Percentiles rank a stretch among this genome's conserved stretches.
phyloP scores from a whole-genome alignment of 2,888 invertebrate genomes.

The Protonemura montana region DNA sequence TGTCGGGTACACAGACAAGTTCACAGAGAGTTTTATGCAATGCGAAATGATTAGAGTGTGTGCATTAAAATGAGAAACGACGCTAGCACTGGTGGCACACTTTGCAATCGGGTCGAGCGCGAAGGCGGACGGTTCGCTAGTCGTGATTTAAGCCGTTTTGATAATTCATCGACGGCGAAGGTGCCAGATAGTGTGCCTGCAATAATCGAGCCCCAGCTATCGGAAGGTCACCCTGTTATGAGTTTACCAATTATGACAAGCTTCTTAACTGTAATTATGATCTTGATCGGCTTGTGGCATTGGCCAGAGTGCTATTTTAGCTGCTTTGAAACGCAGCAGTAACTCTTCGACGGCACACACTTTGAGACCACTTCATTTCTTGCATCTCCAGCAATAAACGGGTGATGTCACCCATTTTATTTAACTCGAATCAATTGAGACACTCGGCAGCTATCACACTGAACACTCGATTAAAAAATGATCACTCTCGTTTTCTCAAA shows the following conservation, averaged over 20 bases:
- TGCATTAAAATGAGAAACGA: background rate
- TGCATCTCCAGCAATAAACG: background rate
- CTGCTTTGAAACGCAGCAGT: background rate
- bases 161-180: background rate
- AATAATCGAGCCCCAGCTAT: background rate
- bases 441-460: background rate
- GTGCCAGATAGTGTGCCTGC: background rate
- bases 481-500: background rate
- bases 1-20: background rate
- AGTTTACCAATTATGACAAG: background rate
- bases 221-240: background rate
- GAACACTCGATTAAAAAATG: background rate
- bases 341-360: background rate
- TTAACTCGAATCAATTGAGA: background rate
- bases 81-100: constrained; percentile 10
- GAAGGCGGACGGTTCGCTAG: background rate
- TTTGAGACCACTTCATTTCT: background rate
- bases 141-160: background rate
- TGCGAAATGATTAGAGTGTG: background rate
- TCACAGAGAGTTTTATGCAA: constrained; percentile 9
- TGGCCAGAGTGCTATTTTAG: background rate
- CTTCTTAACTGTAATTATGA: background rate
- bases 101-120: constrained; percentile 14
- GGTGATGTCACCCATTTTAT: background rate
- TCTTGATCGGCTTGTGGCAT: background rate